phyloP scores from a whole-genome alignment of 2,797 vertebrate species.

The Melanotaenia pygmaea region DNA sequence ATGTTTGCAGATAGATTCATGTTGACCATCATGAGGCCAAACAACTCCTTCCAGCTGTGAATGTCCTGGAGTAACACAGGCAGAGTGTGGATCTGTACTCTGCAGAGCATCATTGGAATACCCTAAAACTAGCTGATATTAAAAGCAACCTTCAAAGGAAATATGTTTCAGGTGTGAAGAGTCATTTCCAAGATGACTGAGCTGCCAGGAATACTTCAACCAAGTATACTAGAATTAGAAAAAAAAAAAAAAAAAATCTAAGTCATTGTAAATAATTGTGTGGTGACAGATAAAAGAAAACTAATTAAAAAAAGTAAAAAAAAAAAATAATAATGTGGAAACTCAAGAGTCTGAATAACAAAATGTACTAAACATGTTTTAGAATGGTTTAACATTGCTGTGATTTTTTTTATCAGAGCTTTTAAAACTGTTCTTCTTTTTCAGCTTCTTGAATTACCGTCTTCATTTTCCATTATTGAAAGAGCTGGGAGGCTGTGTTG shows the following conservation, averaged over 20 bases:
- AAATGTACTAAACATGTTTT: not conserved
- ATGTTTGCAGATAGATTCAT: no score
- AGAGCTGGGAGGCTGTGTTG: not conserved
- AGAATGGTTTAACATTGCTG: not conserved
- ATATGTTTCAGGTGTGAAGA: no score
- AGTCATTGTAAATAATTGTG: not conserved
- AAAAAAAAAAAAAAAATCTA: not conserved
- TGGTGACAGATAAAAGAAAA: not conserved
- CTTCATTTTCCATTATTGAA: not conserved
- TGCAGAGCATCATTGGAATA: not conserved
- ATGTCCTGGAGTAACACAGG: not conserved
- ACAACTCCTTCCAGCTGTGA: no score
- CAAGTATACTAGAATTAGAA: not conserved
- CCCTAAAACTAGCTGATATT: not conserved
- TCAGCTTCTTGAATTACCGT: not conserved
- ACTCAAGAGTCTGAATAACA: not conserved
- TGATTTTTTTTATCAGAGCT: not conserved
- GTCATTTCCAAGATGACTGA: no score
- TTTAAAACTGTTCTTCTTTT: no score
- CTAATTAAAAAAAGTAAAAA: not conserved
- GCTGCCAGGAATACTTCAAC: not conserved
- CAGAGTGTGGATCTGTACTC: no score
- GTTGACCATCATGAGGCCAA: no score
- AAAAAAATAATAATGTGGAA: not conserved
- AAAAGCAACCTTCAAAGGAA: no score